These are phyloP conservation scores for Agrotis segetum DNA, from an alignment of 2,888 invertebrate species.

Conservation along the genomic window DNA sequence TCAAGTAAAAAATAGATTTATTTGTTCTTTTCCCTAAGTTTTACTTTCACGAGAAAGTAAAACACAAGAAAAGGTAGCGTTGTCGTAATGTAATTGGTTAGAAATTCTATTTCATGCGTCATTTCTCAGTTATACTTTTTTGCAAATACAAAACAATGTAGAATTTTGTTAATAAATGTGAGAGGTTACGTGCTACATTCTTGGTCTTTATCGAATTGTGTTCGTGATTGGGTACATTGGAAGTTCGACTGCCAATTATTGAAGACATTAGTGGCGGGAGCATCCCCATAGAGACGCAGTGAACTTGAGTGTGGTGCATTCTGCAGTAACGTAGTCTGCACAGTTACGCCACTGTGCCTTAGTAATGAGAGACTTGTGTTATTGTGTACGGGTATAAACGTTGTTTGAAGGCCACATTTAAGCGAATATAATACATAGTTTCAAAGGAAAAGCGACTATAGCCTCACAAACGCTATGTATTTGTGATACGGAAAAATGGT, in stretches of 20 bases:
- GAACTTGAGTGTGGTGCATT: conserved; percentile 76
- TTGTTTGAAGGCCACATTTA: neutral
- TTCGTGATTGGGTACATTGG: conserved; percentile 76
- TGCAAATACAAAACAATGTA: conserved; percentile 47
- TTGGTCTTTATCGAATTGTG: conserved; percentile 68
- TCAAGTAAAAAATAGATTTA: conserved; percentile 53
- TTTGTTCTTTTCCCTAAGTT: conserved; percentile 49
- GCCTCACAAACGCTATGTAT: neutral
- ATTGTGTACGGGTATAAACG: conserved; percentile 9
- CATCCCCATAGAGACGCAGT: conserved; percentile 77
- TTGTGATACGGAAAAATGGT: no score
- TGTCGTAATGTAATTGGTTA: conserved; percentile 57
- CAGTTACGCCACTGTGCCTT: conserved; percentile 49
- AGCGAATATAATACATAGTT: neutral
- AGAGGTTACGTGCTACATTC: conserved; percentile 52
- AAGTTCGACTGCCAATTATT: conserved; percentile 84
- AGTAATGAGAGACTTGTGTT: conserved; percentile 36
- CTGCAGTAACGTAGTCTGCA: conserved; percentile 71
- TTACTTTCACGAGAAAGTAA: conserved; percentile 48
- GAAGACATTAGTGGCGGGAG: conserved; percentile 79
- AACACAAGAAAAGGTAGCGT: conserved; percentile 57
- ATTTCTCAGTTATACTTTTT: conserved; percentile 53
- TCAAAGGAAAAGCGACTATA: neutral
- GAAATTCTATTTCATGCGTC: conserved; percentile 60
- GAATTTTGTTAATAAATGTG: conserved; percentile 57